phyloP scores from a whole-genome alignment of 2,888 invertebrate genomes.

The Campopleginae sp. region DNA sequence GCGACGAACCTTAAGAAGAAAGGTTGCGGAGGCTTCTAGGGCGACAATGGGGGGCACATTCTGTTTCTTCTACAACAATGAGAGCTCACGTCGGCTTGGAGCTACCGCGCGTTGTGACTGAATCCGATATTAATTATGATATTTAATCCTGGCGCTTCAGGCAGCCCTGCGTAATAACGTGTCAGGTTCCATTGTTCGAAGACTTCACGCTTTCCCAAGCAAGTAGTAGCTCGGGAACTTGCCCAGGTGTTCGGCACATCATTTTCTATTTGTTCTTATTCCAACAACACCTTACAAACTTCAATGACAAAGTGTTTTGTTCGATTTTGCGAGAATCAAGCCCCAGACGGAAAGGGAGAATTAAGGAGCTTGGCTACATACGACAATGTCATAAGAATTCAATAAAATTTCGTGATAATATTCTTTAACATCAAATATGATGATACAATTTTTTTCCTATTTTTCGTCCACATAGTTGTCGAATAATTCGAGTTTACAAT shows the following conservation, averaged over 20 bases:
- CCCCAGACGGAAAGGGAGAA: neutral
- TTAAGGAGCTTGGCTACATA: no score
- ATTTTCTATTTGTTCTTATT: constrained; percentile 52
- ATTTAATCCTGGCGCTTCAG: constrained; percentile 77
- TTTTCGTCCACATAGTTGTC: no score
- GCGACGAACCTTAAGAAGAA: constrained; percentile 71
- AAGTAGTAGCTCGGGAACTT: constrained; percentile 70
- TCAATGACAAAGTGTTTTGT: constrained; percentile 11
- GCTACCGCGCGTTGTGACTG: constrained; percentile 66
- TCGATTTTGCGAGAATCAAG: neutral
- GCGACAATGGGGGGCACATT: constrained; percentile 28
- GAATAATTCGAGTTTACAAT: no score
- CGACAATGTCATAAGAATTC: no score
- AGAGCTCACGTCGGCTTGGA: constrained; percentile 42
- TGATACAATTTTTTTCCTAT: no score
- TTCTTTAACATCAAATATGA: no score
- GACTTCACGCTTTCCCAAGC: constrained; percentile 48
- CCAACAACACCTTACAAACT: constrained; percentile 18
- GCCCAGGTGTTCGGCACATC: constrained; percentile 67
- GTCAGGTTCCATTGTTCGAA: constrained; percentile 74
- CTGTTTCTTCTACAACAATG: constrained; percentile 58
- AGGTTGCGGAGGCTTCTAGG: constrained; percentile 61
- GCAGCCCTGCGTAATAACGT: constrained; percentile 54
- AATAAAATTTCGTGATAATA: no score
- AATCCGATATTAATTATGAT: constrained; percentile 80